A percentile compares a stretch with the other conserved stretches of the same genome.
Conservation (phyloP, 2,113 vertebrate genomes). For the Vireo altiloquus region DNA sequence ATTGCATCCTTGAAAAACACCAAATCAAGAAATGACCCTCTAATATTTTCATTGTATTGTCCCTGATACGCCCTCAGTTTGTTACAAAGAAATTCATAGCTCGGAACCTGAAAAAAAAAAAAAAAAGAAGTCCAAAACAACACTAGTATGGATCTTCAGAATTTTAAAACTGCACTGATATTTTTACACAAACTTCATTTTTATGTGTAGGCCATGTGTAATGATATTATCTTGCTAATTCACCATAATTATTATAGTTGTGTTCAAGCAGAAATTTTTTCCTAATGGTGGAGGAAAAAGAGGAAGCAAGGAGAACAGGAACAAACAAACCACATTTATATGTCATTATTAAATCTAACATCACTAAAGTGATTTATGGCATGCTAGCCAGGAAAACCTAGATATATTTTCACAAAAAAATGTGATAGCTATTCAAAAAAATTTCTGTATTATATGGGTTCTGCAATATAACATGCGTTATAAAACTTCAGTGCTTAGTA, state of each 20-base stretch:
- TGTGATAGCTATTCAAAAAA: neutral
- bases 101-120: constrained; percentile 61
- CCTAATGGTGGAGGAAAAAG: neutral
- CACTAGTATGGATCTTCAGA: neutral
- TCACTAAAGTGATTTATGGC: neutral
- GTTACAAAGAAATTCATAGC: constrained; percentile 67
- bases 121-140: neutral
- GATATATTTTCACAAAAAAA: neutral
- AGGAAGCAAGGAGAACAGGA: neutral
- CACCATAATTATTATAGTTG: neutral
- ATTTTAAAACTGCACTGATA: neutral
- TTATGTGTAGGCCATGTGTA: accelerated
- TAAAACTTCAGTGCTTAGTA: neutral
- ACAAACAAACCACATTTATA: neutral
- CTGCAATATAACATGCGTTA: neutral
- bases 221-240: neutral
- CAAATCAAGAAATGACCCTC: constrained; percentile 74
- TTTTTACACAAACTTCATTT: neutral
- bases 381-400: neutral
- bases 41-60: constrained; percentile 75
- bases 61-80: constrained; percentile 71
- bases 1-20: constrained; percentile 83
- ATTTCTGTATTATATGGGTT: neutral
- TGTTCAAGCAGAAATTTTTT: neutral
- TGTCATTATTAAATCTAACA: neutral